Base-by-base conservation (phyloP, 2,797 vertebrate genomes). In the Pachyuromys duprasi region DNA sequence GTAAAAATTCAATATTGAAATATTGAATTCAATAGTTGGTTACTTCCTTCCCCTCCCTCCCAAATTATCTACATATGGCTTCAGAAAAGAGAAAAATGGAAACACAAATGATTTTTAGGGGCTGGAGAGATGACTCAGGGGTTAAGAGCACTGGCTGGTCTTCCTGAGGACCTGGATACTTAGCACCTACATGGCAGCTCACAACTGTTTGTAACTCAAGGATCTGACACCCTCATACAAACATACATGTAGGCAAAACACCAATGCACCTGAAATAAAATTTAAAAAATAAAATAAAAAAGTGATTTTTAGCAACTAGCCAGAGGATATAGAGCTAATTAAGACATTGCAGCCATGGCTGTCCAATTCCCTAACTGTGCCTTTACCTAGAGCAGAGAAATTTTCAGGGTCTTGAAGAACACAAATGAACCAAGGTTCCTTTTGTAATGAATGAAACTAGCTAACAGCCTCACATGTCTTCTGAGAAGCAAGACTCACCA, bases 11-110 rank as follows among this genome's bases (percentile, higher is more conserved):
- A 57, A 57, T 57, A 17, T 84, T 93, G 39, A 91, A 86, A 95
- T 93, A n/a, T 86, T 91, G 74, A 94, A 90, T 93, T 88, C 31
- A 84, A 55, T 1, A 49, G 4, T 76, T 83, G 53, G 11, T 95
- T 78, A 28, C 45, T 39, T 89, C 94, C 13, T 2, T 6, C 22
- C 1, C 49, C 11, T 11, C n/a, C 5, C 13, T 12, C 70, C 3
- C 53, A 86, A 26, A 28, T 95, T 80, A 62, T 84, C 26, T 72
- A 88, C 69, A 63, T 89, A 36, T 70, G 11, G 6, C 60, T 49
- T 49, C 49, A 49, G 45, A 49, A 93, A 60, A 93, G 63, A 93
- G 31, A 95, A 53, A 49, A 86, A 90, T 26, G 0, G n/a, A 91
- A 57, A 75, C 53, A 69, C 12, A 72, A 8, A 90, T n/a, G 31